Base-by-base conservation (phyloP, 2,888 invertebrate species). In the Napeogenes inachia region DNA sequence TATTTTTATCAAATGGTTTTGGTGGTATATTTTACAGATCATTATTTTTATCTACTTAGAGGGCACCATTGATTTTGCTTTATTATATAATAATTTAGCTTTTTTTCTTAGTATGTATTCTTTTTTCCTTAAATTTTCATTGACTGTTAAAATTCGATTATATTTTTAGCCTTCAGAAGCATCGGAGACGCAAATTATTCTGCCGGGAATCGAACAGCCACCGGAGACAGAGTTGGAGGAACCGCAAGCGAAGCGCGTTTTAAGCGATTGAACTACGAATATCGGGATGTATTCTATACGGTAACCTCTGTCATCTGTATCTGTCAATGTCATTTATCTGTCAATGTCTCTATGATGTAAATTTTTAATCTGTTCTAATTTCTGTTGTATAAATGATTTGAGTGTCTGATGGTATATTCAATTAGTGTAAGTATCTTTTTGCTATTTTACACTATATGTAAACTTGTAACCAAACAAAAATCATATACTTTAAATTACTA, bases 161-260 rank as follows among this genome's bases (percentile, higher is more conserved):
- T 21, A 45, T 54, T 55, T 61, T 63, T 89, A 95, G 95, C 95
- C 95, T 13, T 94, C 94, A 6, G 94, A 95, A 87, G 95, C 95
- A n/a, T 94, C 94, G 3, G 95, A 95, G 73, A 95, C 95, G 21
- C 94, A 94, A 82, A 95, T 95, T 73, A 93, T 94, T 76, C 89
- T 95, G 69, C 95, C 95, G 13, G 94, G 94, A 35, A 87, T 95
- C 66, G 94, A 86, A 66, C 84, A 86, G 53, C 77, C 87, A 0
- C 85, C 82, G 2, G 88, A 86, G 63, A 85, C 83, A 4, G 89
- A 89, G 6, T 68, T 88, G 4, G 89, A 90, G 64, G 89, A 89
- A 73, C 82, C 88, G 0, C 81, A 81, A 64, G 71, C 79, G 62
- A 84, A 86, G 67, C 79, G 80, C 59, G 68, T 70, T n/a, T 62